Base-by-base conservation (phyloP, 2,113 vertebrate genomes). In the Saguinus midas region DNA sequence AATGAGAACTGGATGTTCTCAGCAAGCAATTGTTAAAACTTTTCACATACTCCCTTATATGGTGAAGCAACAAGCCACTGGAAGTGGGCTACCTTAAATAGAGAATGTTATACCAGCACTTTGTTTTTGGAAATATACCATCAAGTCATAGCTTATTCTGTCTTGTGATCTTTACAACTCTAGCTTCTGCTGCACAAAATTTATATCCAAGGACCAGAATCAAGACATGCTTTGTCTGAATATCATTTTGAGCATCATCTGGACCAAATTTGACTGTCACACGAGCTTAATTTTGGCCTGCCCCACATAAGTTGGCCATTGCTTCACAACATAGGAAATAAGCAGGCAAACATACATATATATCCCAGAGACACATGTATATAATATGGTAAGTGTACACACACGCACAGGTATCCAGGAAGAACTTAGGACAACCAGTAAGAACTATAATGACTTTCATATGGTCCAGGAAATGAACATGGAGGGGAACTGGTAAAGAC, bases 11-110 rank as follows among this genome's bases (percentile, higher is more conserved):
- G 86, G 96, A 96, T 97, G 87, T 97, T 98, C 98, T 98, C 98
- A 98, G 98, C 98, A 98, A 98, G 98, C 98, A 98, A 97, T 98
- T 98, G 98, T 98, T 98, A 98, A 98, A 98, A 98, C 97, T 98
- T 97, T 96, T 98, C 97, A 97, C 68, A 96, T 97, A 98, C 90
- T 97, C 96, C 98, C 97, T 97, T 98, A 98, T 98, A 98, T 98
- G 97, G 98, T 98, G 99, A 99, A 98, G 98, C 98, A 98, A 97
- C 61, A 96, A 97, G 94, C 96, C 37, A 76, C 93, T 48, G 48
- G 32, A 90, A 90, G 90, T 81, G 79, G 96, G 96, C 29, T 96
- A 90, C 48, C 88, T 90, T 92, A 95, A n/a, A 87, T 0, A 87
- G 48, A 87, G 52, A 94, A 78, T 78, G 84, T 16, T 91, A 79